Evolutionary conservation across 2,113 vertebrate genomes (phyloP).

Genomic region (Seriola quinqueradiata): DNA sequence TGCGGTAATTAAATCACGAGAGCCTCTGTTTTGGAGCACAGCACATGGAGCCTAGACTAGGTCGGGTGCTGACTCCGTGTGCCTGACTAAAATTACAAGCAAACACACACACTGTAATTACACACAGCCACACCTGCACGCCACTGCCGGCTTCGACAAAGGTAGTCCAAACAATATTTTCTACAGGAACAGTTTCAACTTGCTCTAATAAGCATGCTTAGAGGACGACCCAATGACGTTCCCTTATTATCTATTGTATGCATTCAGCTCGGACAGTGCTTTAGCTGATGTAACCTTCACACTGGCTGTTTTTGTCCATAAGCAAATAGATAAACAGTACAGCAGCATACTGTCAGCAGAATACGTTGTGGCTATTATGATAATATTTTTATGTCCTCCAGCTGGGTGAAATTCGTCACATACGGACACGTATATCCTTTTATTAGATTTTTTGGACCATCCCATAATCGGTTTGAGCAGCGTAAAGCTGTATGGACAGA

Average conservation of each 20-base stretch:
- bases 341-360: conserved; percentile 43
- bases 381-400: conserved; percentile 37
- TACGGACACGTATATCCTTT: conserved; percentile 19
- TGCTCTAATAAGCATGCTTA: conserved; percentile 34
- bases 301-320: conserved; percentile 37
- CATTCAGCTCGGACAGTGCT: conserved; percentile 11
- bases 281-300: conserved; percentile 34
- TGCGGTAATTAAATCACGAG: conserved; percentile 69
- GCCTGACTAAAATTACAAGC: conserved; percentile 72
- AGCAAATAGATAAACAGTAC: conserved; percentile 53
- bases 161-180: conserved; percentile 55
- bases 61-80: conserved; percentile 50
- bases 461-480: conserved; percentile 28
- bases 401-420: conserved; percentile 43
- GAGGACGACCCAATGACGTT: conserved; percentile 33
- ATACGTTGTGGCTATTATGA: conserved; percentile 30
- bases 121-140: conserved; percentile 64
- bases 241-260: conserved; percentile 41
- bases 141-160: conserved; percentile 23
- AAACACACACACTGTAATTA: conserved; percentile 72
- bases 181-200: conserved; percentile 37
- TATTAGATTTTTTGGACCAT: conserved; percentile 27
- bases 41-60: conserved; percentile 37
- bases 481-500: conserved; percentile 27
- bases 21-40: conserved; percentile 56